Evolutionary conservation across 1,140 invertebrate species (phyloP).

Genomic region (Halictus rubicundus): DNA sequence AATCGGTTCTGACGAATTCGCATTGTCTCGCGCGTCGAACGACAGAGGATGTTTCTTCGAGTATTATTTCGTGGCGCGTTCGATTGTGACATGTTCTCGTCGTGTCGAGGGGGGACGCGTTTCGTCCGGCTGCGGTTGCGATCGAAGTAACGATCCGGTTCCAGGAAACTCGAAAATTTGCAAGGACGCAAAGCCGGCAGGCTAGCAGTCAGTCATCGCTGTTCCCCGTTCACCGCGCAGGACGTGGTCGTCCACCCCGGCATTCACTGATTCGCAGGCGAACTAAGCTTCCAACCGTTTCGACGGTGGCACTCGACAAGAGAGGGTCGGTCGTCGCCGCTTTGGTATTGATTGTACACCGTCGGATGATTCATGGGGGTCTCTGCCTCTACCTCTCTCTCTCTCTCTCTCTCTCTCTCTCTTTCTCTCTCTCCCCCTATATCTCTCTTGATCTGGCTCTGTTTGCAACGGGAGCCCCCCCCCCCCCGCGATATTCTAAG

Average conservation of each 20-base stretch:
- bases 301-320: constrained; percentile 43
- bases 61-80: no score
- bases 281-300: constrained; percentile 42
- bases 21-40: no score
- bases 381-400: constrained; percentile 41
- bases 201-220: no score
- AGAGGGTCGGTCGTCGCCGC: constrained; percentile 50
- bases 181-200: neutral
- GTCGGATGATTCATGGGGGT: constrained; percentile 74
- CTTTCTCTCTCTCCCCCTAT: constrained; percentile 37
- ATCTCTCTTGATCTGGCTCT: no score
- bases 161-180: constrained; percentile 1
- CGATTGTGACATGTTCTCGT: no score
- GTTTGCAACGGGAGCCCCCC: constrained; percentile 43
- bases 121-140: neutral
- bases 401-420: no score
- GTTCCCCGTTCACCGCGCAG: no score
- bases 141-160: constrained; percentile 40
- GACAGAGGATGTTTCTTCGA: no score
- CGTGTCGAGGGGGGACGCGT: no score
- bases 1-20: no score
- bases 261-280: constrained; percentile 30
- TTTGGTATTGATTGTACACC: constrained; percentile 72
- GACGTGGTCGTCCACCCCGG: constrained; percentile 9
- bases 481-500: constrained; percentile 71